phyloP scores from a whole-genome alignment of 2,797 vertebrate genomes.

The Pseudomugil gertrudae region DNA sequence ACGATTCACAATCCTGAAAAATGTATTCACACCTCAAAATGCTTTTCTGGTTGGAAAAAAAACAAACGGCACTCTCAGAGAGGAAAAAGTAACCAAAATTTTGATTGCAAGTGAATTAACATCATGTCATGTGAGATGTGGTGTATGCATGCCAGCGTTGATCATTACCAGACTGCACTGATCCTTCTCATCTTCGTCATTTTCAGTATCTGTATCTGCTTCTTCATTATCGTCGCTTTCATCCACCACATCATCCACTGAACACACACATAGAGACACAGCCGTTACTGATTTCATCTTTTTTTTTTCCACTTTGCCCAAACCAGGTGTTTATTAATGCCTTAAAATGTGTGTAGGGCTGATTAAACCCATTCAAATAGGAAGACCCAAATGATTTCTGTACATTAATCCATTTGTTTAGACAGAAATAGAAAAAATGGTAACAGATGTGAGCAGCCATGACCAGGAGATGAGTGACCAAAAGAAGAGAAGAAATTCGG shows the following conservation, averaged over 20 bases:
- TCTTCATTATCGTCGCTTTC: slow-evolving; percentile 97
- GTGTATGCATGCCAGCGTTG: not conserved
- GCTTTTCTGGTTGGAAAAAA: not conserved
- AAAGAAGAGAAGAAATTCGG: slow-evolving; percentile 24
- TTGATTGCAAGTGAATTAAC: slow-evolving; percentile 1
- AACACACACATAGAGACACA: slow-evolving; percentile 26
- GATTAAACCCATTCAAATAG: slow-evolving; percentile 5
- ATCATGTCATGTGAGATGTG: slow-evolving; percentile 15
- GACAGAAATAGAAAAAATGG: slow-evolving; percentile 42
- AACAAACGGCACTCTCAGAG: not conserved
- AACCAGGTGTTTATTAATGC: not conserved
- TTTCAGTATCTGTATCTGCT: slow-evolving; percentile 89
- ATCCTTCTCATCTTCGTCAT: slow-evolving; percentile 90
- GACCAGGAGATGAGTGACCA: slow-evolving; percentile 40
- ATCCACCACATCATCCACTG: slow-evolving; percentile 97
- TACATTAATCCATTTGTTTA: slow-evolving; percentile 18
- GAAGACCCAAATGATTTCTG: slow-evolving; percentile 9
- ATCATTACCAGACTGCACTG: slow-evolving; percentile 79
- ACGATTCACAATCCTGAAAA: not conserved
- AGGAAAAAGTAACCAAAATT: slow-evolving; percentile 20
- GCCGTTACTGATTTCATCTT: not conserved
- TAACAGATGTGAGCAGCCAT: slow-evolving; percentile 47
- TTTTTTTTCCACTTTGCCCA: not conserved
- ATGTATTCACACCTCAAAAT: not conserved
- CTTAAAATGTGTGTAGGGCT: slow-evolving; percentile 1